A percentile compares a stretch with the other conserved stretches of the same genome.
Conservation (phyloP, 2,113 vertebrate genomes). For the Notechis scutatus region DNA sequence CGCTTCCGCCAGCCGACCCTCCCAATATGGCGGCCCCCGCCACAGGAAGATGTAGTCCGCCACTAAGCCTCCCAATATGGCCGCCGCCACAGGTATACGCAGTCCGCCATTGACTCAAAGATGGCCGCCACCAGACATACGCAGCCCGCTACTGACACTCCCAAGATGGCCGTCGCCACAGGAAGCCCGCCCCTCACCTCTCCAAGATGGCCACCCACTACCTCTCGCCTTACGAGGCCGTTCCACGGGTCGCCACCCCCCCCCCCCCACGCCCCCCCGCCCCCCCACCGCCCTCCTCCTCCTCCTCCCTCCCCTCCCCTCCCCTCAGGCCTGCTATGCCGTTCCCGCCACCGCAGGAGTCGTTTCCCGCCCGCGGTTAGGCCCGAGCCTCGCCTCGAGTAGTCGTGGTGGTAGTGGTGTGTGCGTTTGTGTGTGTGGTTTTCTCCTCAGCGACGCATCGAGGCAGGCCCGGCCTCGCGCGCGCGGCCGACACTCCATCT, state of each 20-base stretch:
- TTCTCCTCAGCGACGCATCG: neutral
- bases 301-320: neutral
- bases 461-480: neutral
- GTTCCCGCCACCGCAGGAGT: neutral
- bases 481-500: too few species aligned
- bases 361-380: neutral
- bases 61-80: neutral
- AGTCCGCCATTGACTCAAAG: neutral
- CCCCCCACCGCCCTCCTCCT: slow-evolving; percentile 42
- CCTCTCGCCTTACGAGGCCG: neutral
- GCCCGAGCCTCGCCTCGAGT: neutral
- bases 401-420: neutral
- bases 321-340: neutral
- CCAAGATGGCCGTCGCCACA: accelerated
- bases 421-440: too few species aligned
- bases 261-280: slow-evolving; percentile 62
- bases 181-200: neutral
- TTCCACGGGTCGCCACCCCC: too few species aligned
- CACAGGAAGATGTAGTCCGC: too few species aligned
- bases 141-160: accelerated
- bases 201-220: slow-evolving; percentile 38
- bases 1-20: neutral
- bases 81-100: too few species aligned
- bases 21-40: neutral
- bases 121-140: neutral